phyloP scores from a whole-genome alignment of 2,797 vertebrate species.

The Phylloscopus collybita region DNA sequence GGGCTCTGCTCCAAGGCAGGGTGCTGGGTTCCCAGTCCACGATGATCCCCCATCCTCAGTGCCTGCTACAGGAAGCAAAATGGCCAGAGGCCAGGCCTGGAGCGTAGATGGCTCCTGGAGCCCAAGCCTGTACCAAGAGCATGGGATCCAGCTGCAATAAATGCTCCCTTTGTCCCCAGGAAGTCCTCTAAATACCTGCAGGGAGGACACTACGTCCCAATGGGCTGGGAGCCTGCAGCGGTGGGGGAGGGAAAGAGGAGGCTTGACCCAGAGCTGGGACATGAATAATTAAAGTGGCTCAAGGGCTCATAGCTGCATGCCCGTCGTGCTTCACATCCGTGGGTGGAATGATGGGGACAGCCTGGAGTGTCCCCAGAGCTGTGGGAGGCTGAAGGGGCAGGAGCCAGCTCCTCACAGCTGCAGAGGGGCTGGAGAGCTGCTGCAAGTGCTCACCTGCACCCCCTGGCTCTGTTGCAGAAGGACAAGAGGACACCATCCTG shows the following conservation, averaged over 20 bases:
- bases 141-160: background rate
- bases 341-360: background rate
- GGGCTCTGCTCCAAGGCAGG: background rate
- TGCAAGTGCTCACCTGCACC: constrained; percentile 12
- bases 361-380: background rate
- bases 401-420: background rate
- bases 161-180: background rate
- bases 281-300: background rate
- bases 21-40: background rate
- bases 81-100: background rate
- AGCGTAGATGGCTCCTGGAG: background rate
- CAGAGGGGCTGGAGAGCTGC: background rate
- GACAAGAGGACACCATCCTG: constrained; percentile 96
- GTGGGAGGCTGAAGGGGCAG: background rate
- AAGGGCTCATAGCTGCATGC: background rate
- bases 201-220: fast-evolving
- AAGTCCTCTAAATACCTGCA: background rate
- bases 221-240: fast-evolving
- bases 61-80: background rate
- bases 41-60: background rate
- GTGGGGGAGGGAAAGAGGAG: background rate
- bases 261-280: background rate
- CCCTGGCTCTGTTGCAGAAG: constrained; percentile 83
- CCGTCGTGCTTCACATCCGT: background rate
- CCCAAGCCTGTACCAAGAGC: background rate